Percentiles rank a stretch among this genome's conserved stretches.
Evolutionary conservation across 2,888 invertebrate genomes (phyloP).

Genomic region (Tortricodes alternella): DNA sequence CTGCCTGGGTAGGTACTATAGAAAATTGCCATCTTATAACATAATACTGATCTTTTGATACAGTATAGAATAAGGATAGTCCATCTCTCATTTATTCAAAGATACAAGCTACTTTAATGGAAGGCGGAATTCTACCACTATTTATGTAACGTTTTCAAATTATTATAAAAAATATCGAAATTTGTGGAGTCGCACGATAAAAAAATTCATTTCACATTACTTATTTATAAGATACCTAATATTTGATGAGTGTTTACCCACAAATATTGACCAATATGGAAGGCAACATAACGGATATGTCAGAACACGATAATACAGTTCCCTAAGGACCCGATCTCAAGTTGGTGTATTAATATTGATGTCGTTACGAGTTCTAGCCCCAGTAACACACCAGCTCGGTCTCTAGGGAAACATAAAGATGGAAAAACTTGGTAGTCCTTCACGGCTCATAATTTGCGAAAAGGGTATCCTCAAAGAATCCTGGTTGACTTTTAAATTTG

Average conservation of each 20-base stretch:
- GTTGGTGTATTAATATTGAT: constrained; percentile 50
- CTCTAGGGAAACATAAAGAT: constrained; percentile 41
- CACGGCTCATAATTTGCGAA: constrained; percentile 41
- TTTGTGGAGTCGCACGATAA: too few relatives aligned
- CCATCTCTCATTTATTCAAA: too few relatives aligned
- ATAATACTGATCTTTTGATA: too few relatives aligned
- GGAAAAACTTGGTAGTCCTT: constrained; percentile 41
- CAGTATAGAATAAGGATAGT: too few relatives aligned
- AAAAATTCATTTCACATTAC: too few relatives aligned
- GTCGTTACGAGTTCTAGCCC: constrained; percentile 38
- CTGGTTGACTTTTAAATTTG: constrained; percentile 8
- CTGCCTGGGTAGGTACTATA: too few relatives aligned
- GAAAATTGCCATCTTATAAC: too few relatives aligned
- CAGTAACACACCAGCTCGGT: constrained; percentile 36
- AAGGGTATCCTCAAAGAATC: constrained; percentile 20
- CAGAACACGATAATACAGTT: constrained; percentile 32
- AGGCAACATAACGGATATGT: constrained; percentile 40
- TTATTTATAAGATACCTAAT: too few relatives aligned
- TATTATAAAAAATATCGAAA: too few relatives aligned
- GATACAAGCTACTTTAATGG: too few relatives aligned
- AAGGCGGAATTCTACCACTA: too few relatives aligned
- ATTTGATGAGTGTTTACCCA: background rate
- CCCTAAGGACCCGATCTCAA: constrained; percentile 41
- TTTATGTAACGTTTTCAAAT: too few relatives aligned
- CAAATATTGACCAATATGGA: background rate